These are phyloP conservation scores for Drosophila nebulosa DNA, from an alignment of 1,140 invertebrate species.

Conservation along the genomic window DNA sequence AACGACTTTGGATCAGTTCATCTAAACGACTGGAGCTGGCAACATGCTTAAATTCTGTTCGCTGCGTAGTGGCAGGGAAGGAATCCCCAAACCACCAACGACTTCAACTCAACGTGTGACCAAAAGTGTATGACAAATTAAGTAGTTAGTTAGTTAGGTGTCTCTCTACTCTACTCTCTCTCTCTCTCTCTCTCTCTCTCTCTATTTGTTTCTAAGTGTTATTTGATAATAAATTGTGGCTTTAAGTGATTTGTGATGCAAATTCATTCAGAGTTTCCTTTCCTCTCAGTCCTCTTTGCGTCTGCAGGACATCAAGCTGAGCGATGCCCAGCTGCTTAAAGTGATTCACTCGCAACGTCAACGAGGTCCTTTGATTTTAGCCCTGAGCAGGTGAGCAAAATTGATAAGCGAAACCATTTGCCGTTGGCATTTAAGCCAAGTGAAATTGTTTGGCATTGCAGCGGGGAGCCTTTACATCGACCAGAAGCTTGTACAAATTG, in stretches of 20 bases:
- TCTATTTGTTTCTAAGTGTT: conserved; percentile 42
- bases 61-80: conserved; percentile 38
- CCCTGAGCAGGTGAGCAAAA: conserved; percentile 67
- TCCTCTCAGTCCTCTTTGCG: conserved; percentile 54
- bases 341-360: conserved; percentile 63
- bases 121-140: conserved; percentile 66
- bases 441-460: conserved; percentile 38
- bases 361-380: conserved; percentile 63
- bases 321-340: conserved; percentile 56
- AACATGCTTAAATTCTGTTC: conserved; percentile 70
- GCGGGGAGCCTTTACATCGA: conserved; percentile 5
- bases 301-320: conserved; percentile 58
- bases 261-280: conserved; percentile 17
- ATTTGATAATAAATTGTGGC: conserved; percentile 54
- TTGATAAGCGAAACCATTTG: neutral
- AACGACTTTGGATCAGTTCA: conserved; percentile 9
- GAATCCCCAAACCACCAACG: conserved; percentile 14
- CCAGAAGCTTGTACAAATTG: conserved; percentile 46
- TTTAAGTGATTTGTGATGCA: conserved; percentile 56
- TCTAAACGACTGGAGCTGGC: conserved; percentile 19
- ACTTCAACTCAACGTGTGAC: conserved; percentile 48
- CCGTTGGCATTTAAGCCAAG: no score
- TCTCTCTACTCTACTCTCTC: neutral
- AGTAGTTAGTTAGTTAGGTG: neutral
- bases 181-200: conserved; percentile 9